Conservation (phyloP, 2,797 vertebrate genomes). For the Buphagus erythrorhynchus region DNA sequence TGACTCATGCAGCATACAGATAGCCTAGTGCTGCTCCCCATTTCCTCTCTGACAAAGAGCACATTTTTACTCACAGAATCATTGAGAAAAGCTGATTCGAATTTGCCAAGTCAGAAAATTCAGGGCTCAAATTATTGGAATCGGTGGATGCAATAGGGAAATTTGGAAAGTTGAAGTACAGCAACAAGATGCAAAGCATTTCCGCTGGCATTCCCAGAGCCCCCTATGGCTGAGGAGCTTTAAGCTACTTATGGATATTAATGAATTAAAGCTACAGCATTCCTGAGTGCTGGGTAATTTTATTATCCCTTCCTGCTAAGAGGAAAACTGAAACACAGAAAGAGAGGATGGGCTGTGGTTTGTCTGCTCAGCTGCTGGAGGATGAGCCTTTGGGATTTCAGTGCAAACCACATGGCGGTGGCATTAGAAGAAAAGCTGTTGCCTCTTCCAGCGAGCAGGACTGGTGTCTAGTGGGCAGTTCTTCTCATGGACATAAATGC, state of each 20-base stretch:
- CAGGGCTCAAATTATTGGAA: neutral
- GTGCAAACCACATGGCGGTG: neutral
- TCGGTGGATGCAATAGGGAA: neutral
- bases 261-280: conserved; percentile 44
- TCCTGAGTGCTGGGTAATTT: conserved; percentile 30
- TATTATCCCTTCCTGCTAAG: conserved; percentile 10
- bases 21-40: neutral
- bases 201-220: neutral
- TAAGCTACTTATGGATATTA: conserved; percentile 35
- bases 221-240: neutral
- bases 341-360: neutral
- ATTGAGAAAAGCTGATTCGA: neutral
- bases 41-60: neutral
- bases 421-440: neutral
- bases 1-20: neutral
- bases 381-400: neutral
- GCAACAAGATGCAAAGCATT: neutral
- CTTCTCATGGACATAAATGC: neutral
- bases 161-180: neutral
- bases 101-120: neutral
- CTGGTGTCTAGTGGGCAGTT: neutral
- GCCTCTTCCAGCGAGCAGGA: fast-evolving
- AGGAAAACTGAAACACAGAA: neutral
- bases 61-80: neutral
- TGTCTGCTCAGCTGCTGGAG: neutral